Base-by-base conservation (phyloP, 1,140 invertebrate genomes). In the Pseudachorutes palmiensis region DNA sequence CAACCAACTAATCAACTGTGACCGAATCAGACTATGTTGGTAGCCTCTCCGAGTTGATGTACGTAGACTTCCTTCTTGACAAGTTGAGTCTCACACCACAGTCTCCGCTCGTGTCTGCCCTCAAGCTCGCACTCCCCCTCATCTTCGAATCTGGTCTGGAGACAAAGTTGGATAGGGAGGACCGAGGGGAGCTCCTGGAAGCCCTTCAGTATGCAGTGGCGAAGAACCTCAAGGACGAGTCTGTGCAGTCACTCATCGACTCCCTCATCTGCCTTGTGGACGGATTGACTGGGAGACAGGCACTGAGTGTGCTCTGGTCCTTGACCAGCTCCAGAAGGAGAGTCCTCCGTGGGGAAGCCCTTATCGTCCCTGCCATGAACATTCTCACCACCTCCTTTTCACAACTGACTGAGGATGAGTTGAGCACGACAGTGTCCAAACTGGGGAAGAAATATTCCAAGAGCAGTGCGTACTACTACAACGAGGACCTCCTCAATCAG, bases 141-240 rank as follows among this genome's bases (percentile, higher is more conserved):
- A 81, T 84, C 1, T 87, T 86, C 75, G 81, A 86, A 75, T 79
- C 82, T 2, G 80, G 84, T 67, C 59, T 86, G 14, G 76, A 79
- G 16, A 66, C 77, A 24, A 81, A 84, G 76, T 67, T 85, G 32
- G 81, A 86, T 65, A 74, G 72, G 16, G 76, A 81, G 24, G 82
- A 84, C 72, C 64, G 82, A 28, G 61, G 72, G 1, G 72, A 81
- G 22, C 71, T 84, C 41, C 75, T 75, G 26, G 81, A 84, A 31
- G 80, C 82, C 77, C 75, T 85, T 3, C 69, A 78, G 3, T 85
- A 79, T 74, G 77, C 78, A 59, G 79, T 79, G 31, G 76, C 75
- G 48, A 79, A 80, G 62, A 75, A 81, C 28, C 69, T 84, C 29
- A 80, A 80, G 0, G 77, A 80, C 12, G 75, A 81, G 2, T 79